These are phyloP conservation scores for Phrynosoma platyrhinos DNA, from an alignment of 2,113 vertebrate genomes.

Conservation along the genomic window DNA sequence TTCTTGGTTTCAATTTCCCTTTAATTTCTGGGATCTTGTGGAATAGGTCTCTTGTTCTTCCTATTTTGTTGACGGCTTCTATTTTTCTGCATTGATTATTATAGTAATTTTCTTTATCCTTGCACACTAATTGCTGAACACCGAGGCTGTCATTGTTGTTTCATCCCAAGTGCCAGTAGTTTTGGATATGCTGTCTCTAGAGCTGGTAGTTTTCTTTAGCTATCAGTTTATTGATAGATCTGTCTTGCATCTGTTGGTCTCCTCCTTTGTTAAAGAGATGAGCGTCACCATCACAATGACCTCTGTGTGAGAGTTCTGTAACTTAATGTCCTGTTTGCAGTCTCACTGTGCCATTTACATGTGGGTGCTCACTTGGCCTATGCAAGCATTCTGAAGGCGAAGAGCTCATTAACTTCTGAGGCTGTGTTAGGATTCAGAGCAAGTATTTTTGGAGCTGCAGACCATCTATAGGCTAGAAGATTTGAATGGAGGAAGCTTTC, in stretches of 20 bases:
- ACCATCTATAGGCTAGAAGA: constrained; percentile 7
- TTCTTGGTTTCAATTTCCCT: no score
- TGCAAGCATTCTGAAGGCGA: constrained; percentile 14
- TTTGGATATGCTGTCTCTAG: no score
- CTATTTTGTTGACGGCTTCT: no score
- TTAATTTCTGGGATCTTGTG: no score
- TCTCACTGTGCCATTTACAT: accelerated
- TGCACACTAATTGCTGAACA: no score
- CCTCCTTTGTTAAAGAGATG: neutral
- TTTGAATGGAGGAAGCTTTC: constrained; percentile 3
- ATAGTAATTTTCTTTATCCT: no score
- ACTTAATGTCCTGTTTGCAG: neutral
- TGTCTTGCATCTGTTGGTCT: neutral
- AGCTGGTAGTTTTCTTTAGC: no score
- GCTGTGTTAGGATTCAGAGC: constrained; percentile 14
- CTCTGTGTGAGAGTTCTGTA: neutral
- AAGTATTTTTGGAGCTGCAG: constrained; percentile 37
- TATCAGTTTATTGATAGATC: neutral
- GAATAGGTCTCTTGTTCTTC: no score
- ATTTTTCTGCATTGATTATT: no score
- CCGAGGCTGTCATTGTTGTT: no score
- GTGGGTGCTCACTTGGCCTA: neutral
- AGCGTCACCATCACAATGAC: no score
- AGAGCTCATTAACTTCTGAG: neutral
- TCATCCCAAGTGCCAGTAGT: no score